phyloP scores from a whole-genome alignment of 2,797 vertebrate species.

The Ctenosaura bakeri region DNA sequence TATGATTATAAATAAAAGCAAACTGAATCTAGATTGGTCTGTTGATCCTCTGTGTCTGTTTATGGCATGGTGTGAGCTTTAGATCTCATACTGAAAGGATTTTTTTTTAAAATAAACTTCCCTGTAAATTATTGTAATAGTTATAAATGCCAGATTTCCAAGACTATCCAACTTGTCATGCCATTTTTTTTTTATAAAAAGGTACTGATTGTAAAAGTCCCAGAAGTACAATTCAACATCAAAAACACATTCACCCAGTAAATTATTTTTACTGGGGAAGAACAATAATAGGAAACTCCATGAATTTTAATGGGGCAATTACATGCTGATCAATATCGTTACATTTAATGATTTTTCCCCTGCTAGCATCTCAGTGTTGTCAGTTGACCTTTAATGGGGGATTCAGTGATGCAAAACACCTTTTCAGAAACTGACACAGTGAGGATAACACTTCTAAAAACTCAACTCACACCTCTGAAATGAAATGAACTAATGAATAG shows the following conservation, averaged over 20 bases:
- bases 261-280: constrained; percentile 64
- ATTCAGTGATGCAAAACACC: constrained; percentile 65
- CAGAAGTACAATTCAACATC: constrained; percentile 25
- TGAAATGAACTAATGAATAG: constrained; percentile 55
- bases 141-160: constrained; percentile 23
- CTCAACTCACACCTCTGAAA: constrained; percentile 42
- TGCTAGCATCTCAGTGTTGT: constrained; percentile 49
- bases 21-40: constrained; percentile 12
- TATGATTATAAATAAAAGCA: constrained; percentile 20
- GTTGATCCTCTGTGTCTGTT: neutral
- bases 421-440: constrained; percentile 28
- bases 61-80: constrained; percentile 8
- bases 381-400: constrained; percentile 65
- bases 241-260: constrained; percentile 36
- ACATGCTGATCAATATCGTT: constrained; percentile 57
- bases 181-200: constrained; percentile 6
- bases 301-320: constrained; percentile 69
- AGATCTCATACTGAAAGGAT: constrained; percentile 7
- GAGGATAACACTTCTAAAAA: constrained; percentile 46
- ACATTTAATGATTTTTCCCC: constrained; percentile 62
- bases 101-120: neutral
- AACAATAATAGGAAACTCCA: constrained; percentile 54
- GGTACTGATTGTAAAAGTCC: constrained; percentile 17
- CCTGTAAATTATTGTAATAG: constrained; percentile 31
- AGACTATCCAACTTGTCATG: neutral